phyloP scores from a whole-genome alignment of 1,140 invertebrate species.

The Ylistrum balloti region DNA sequence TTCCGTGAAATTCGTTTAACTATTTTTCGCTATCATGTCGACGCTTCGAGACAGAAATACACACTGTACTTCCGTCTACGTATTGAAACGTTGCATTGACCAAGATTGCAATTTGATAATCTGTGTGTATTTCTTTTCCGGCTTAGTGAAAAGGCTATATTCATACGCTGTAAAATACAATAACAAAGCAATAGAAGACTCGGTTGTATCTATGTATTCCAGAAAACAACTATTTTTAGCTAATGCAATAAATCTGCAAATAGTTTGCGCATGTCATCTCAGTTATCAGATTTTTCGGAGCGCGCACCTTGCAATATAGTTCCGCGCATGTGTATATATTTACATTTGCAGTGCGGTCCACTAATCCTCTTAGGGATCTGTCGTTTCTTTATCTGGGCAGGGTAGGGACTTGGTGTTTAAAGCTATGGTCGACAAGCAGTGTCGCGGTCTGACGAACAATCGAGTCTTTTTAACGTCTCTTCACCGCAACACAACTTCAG shows the following conservation, averaged over 20 bases:
- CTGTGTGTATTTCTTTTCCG: constrained; percentile 65
- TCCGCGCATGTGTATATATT: constrained; percentile 66
- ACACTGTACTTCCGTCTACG: background rate
- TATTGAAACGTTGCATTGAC: constrained; percentile 50
- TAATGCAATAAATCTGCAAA: background rate
- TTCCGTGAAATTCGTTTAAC: background rate
- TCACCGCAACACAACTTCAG: constrained; percentile 23
- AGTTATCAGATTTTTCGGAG: background rate
- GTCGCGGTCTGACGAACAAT: constrained; percentile 52
- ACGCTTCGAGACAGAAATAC: background rate
- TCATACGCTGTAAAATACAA: constrained; percentile 54
- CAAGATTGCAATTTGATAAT: constrained; percentile 51
- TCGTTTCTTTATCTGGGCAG: constrained; percentile 73
- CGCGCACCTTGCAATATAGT: constrained; percentile 56
- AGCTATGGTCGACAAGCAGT: constrained; percentile 62
- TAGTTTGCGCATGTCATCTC: constrained; percentile 13
- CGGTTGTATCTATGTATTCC: background rate
- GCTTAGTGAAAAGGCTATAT: constrained; percentile 59
- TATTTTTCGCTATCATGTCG: background rate
- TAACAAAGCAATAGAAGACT: background rate
- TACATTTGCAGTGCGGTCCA: constrained; percentile 68
- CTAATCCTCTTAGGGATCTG: constrained; percentile 78
- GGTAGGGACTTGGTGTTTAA: constrained; percentile 65
- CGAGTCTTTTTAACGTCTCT: background rate
- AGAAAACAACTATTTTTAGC: background rate